These are phyloP conservation scores for Catharus ustulatus DNA, from an alignment of 2,797 vertebrate genomes.

Conservation along the genomic window DNA sequence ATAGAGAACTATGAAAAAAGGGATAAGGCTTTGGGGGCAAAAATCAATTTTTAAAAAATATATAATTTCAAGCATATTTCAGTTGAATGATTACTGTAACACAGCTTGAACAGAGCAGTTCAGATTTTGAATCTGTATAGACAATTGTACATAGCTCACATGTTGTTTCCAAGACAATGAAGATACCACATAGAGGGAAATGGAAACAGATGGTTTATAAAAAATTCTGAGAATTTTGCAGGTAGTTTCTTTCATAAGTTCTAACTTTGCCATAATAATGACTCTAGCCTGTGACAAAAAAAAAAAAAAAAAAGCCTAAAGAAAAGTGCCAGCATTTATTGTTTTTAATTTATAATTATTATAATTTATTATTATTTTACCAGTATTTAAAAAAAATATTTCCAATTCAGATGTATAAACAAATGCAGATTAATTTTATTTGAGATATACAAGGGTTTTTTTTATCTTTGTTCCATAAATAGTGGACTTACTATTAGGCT, in stretches of 20 bases:
- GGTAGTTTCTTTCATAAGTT: not conserved
- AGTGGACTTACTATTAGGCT: not conserved
- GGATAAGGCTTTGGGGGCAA: not conserved
- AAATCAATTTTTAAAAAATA: accelerated
- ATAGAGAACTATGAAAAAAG: not conserved
- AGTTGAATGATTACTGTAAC: not conserved
- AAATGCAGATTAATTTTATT: not conserved
- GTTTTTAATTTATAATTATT: no score
- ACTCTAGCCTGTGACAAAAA: not conserved
- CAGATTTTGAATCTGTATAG: not conserved
- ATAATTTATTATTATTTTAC: no score
- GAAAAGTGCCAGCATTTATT: no score
- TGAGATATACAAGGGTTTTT: not conserved
- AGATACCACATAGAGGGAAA: not conserved
- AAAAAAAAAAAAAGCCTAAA: not conserved
- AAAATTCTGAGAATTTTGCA: not conserved
- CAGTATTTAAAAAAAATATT: not conserved
- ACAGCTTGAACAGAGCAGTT: not conserved
- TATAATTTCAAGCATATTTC: not conserved
- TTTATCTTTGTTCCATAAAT: not conserved
- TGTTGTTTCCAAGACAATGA: not conserved
- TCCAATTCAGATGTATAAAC: not conserved
- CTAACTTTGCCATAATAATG: not conserved
- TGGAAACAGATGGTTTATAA: not conserved
- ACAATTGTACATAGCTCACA: not conserved